A percentile compares a stretch with the other conserved stretches of the same genome.
Evolutionary conservation across 35 echinoderm and acorn worm species (phyloP).

Genomic region (Ptychodera flava): DNA sequence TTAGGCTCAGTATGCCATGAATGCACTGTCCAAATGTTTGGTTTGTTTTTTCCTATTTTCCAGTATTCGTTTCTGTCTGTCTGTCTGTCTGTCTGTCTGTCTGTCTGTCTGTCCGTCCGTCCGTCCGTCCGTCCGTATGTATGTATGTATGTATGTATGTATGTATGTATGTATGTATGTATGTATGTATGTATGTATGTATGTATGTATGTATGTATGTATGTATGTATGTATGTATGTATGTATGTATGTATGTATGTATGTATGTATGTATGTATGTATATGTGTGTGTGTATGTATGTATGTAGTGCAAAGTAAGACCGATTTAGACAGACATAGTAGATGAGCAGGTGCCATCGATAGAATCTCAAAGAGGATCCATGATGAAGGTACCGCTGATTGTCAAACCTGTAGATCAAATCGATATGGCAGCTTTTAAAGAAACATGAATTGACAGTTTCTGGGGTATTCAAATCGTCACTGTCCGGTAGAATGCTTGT

Average conservation of each 20-base stretch:
- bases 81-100: background rate
- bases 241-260: background rate
- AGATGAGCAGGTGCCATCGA: background rate
- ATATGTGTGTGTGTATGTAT: background rate
- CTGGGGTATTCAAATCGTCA: no score
- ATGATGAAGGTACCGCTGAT: background rate
- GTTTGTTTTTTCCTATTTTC: background rate
- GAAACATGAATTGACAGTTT: background rate
- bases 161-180: background rate
- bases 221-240: background rate
- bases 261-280: background rate
- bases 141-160: conserved; percentile 2
- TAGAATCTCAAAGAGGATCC: background rate
- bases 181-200: background rate
- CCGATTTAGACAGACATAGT: background rate
- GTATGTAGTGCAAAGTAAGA: background rate
- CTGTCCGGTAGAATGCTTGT: no score
- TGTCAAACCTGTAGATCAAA: background rate
- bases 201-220: background rate
- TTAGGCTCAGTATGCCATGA: background rate
- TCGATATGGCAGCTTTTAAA: background rate
- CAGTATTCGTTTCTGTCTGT: background rate
- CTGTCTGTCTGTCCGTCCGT: background rate
- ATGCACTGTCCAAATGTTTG: background rate
- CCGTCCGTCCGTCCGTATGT: background rate